Percentiles rank a stretch among this genome's conserved stretches.
Evolutionary conservation across 1,140 invertebrate species (phyloP).

Genomic region (Solen grandis): DNA sequence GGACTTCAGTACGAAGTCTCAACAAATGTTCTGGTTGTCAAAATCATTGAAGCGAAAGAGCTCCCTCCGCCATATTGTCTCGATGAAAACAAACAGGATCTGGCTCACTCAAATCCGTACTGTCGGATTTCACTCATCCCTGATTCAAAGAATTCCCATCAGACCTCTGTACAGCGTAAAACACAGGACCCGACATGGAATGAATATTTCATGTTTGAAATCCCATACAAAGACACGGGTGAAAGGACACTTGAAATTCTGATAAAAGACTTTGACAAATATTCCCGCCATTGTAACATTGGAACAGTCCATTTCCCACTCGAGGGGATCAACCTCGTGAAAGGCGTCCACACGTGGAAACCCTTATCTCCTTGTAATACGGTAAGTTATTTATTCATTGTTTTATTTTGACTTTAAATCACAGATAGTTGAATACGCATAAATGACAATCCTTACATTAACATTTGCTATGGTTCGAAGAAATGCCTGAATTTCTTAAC

Average conservation of each 20-base stretch:
- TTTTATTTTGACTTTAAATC: neutral
- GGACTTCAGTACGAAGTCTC: conserved; percentile 80
- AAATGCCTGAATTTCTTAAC: no score
- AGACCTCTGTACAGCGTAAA: conserved; percentile 79
- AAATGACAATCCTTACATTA: no score
- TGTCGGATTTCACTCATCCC: conserved; percentile 78
- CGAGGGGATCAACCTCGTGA: conserved; percentile 76
- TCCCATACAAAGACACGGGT: conserved; percentile 75
- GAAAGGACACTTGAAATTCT: conserved; percentile 76
- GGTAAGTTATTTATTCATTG: conserved; percentile 65
- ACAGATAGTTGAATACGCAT: no score
- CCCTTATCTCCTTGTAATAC: conserved; percentile 78
- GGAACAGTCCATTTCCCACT: conserved; percentile 77
- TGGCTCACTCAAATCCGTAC: conserved; percentile 81
- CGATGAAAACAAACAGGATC: conserved; percentile 79
- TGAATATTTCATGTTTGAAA: conserved; percentile 79
- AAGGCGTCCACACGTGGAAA: conserved; percentile 82
- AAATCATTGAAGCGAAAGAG: conserved; percentile 81
- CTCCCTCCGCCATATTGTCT: conserved; percentile 78
- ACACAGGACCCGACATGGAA: conserved; percentile 78
- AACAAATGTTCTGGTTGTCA: conserved; percentile 77
- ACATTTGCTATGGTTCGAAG: no score
- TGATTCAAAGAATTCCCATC: conserved; percentile 78
- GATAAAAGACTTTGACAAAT: conserved; percentile 81
- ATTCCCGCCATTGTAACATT: conserved; percentile 78